These are phyloP conservation scores for Rhegmatorhina hoffmannsi DNA, from an alignment of 2,113 vertebrate genomes.

Conservation along the genomic window DNA sequence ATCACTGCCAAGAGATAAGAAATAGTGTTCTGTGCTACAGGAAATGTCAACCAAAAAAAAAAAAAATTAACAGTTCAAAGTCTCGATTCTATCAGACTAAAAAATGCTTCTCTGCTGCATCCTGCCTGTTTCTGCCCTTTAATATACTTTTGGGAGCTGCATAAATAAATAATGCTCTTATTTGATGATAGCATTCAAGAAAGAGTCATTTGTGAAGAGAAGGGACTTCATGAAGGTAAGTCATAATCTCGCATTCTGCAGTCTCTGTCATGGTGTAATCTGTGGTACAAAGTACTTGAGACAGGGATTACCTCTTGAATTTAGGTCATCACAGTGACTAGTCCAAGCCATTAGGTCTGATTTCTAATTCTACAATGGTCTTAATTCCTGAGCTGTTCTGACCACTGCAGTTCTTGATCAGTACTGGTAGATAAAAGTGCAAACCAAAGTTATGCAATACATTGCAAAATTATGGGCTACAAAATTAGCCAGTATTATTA, in stretches of 20 bases:
- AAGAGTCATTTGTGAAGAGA: constrained; percentile 46
- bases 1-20: constrained; percentile 43
- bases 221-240: constrained; percentile 57
- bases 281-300: background rate
- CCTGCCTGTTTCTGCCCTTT: constrained; percentile 45
- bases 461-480: background rate
- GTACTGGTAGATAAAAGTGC: background rate
- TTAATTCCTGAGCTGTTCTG: background rate
- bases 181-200: constrained; percentile 17
- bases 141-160: background rate
- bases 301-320: constrained; percentile 38
- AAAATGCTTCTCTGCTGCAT: background rate
- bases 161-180: constrained; percentile 24
- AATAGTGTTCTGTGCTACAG: background rate
- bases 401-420: background rate
- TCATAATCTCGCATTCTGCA: constrained; percentile 34
- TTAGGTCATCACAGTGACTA: constrained; percentile 9
- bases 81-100: background rate
- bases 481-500: background rate
- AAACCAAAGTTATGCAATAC: background rate
- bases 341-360: background rate
- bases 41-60: background rate
- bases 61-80: constrained; percentile 4
- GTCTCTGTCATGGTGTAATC: background rate
- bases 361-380: background rate